phyloP scores from a whole-genome alignment of 1,140 invertebrate genomes.

The Drosophila nikananu region DNA sequence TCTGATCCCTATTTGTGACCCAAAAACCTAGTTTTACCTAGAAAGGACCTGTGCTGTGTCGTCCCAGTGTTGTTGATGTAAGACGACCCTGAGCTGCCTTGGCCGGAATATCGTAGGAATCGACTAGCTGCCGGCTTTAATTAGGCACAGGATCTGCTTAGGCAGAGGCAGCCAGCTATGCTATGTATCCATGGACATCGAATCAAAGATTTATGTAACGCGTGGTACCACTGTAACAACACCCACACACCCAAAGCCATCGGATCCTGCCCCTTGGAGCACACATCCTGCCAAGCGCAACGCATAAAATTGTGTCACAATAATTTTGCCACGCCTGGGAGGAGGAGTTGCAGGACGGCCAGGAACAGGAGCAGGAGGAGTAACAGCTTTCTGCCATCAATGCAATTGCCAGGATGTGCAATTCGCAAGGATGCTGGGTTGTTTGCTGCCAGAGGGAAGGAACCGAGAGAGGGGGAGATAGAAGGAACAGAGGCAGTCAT shows the following conservation, averaged over 20 bases:
- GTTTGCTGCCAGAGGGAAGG: not conserved
- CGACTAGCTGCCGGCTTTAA: conserved; percentile 23
- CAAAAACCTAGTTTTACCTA: not conserved
- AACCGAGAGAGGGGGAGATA: not conserved
- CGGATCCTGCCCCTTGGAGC: not conserved
- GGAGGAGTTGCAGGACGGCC: not conserved
- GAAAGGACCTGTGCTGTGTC: not conserved
- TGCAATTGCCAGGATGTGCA: conserved; percentile 73
- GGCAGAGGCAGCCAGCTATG: not conserved
- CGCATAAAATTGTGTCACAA: conserved; percentile 82
- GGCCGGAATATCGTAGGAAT: conserved; percentile 7
- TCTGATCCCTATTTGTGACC: not conserved
- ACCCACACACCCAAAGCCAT: not conserved
- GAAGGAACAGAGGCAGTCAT: conserved; percentile 43
- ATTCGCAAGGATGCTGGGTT: conserved; percentile 55
- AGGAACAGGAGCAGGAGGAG: not conserved
- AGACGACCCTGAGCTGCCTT: conserved; percentile 12
- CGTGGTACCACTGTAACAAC: conserved; percentile 26
- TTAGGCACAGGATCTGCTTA: conserved; percentile 21
- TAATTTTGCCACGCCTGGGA: conserved; percentile 71
- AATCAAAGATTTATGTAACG: conserved; percentile 46
- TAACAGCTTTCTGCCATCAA: conserved; percentile 49
- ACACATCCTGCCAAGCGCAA: conserved; percentile 58
- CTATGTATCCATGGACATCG: conserved; percentile 27
- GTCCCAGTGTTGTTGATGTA: conserved; percentile 22